These are phyloP conservation scores for Carposina sasakii DNA, from an alignment of 1,140 invertebrate genomes.

Conservation along the genomic window DNA sequence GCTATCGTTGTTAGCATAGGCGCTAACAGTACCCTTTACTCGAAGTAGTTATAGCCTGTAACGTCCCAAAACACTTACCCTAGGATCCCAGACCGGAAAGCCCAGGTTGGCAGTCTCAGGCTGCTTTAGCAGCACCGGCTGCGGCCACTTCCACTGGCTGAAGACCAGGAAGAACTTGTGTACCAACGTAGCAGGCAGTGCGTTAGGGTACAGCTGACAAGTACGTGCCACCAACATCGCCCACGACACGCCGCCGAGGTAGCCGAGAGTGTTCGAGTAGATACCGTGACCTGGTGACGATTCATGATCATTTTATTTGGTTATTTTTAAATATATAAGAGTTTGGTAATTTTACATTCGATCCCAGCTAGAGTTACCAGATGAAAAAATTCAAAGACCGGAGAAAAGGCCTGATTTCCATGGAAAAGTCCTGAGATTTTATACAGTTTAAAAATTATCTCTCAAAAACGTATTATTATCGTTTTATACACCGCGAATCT, in stretches of 20 bases:
- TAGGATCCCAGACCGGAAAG: slow-evolving; percentile 96
- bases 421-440: no score
- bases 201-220: slow-evolving; percentile 99
- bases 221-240: slow-evolving; percentile 98
- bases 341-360: no score
- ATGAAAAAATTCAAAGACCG: no score
- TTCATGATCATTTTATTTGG: slow-evolving; percentile 4
- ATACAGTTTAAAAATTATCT: no score
- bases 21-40: no score
- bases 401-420: no score
- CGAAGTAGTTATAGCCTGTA: no score
- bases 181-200: slow-evolving; percentile 93
- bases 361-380: no score
- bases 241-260: slow-evolving; percentile 99
- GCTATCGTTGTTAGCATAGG: no score
- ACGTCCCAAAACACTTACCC: slow-evolving; percentile 80
- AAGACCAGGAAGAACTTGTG: slow-evolving; percentile 99
- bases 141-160: slow-evolving; percentile 98
- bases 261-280: slow-evolving; percentile 98
- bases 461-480: no score
- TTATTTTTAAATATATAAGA: no score
- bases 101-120: slow-evolving; percentile 90
- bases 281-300: slow-evolving; percentile 88
- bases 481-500: no score
- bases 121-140: slow-evolving; percentile 95